Base-by-base conservation (phyloP, 2,113 vertebrate species). In the Odocoileus hemionus region DNA sequence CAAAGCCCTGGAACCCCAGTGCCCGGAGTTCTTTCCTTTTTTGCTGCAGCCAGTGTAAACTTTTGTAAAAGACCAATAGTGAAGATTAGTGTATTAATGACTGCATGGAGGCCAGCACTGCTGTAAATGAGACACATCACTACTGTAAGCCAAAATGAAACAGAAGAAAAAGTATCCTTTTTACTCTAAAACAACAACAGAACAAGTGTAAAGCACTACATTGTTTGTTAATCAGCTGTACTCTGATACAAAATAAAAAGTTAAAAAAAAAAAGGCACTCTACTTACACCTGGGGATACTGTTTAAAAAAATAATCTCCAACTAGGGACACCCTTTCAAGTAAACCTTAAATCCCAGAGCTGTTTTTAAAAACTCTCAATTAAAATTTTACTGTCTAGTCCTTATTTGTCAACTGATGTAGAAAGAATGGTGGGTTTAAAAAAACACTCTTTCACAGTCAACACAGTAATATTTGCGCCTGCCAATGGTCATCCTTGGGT, bases 101-200 rank as follows among this genome's bases (percentile, higher is more conserved):
- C 28, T 96, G 94, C 98, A 92, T 96, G 97, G 98, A 98, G 98
- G 98, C 95, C 97, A 93, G 54, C 92, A 50, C 52, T 7, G 91
- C 95, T 89, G 97, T 95, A 89, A 88, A 96, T 92, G 98, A 97
- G 93, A 92, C 26, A 0, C 95, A 70, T 94, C 97, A 94, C 96
- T 97, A 43, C 97, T 96, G 91, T 92, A 97, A 97, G 96, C 95
- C 98, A 97, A 98, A 98, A 98, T 91, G 92, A 96, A 96, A 84
- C 7, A 2, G 96, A 98, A 98, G 98, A 12, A 98, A 98, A 99
- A 6, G 57, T 95, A 95, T 97, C 97, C 97, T 97, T 98, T 97
- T 96, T 97, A 97, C 97, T 43, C 6, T 43, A n/a, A 76, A 90
- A 17, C 45, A 79, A 17, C 15, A 47, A 33, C 39, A 43, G 67